Evolutionary conservation across 2,888 invertebrate species (phyloP).

Genomic region (Octodonta nipae): DNA sequence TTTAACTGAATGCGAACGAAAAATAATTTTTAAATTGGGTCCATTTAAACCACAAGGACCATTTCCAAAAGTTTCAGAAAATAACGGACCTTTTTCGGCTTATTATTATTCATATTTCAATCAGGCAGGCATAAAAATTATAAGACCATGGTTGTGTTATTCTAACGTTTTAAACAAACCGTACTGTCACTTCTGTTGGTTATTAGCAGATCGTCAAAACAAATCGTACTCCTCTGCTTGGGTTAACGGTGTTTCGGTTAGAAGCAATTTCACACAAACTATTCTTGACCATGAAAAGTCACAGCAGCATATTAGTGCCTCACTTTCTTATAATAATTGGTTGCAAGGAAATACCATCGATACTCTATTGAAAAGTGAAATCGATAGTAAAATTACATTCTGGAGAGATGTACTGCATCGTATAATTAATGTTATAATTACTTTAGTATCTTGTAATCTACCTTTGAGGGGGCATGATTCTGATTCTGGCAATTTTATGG

Average conservation of each 20-base stretch:
- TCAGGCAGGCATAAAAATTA: slow-evolving; percentile 6
- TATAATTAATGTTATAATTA: too few species aligned
- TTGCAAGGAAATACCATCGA: slow-evolving; percentile 4
- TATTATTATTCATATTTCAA: slow-evolving; percentile 7
- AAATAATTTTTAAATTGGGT: too few species aligned
- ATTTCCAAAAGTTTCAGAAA: slow-evolving; percentile 5
- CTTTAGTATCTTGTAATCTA: too few species aligned
- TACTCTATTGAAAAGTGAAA: slow-evolving; percentile 5
- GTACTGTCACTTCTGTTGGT: slow-evolving; percentile 5
- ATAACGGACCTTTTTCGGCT: slow-evolving; percentile 6
- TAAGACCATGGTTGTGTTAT: slow-evolving; percentile 5
- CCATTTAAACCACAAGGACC: slow-evolving; percentile 5
- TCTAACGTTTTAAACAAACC: slow-evolving; percentile 5
- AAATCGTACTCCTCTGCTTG: slow-evolving; percentile 5
- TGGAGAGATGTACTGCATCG: too few species aligned
- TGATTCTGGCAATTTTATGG: too few species aligned
- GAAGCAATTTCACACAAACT: slow-evolving; percentile 5
- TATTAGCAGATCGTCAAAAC: slow-evolving; percentile 6
- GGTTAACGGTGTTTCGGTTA: slow-evolving; percentile 5
- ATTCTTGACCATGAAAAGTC: slow-evolving; percentile 5
- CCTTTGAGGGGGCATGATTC: too few species aligned
- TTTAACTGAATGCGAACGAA: slow-evolving; percentile 3
- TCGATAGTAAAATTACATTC: slow-evolving; percentile 3
- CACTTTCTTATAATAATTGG: slow-evolving; percentile 4
- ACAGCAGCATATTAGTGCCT: slow-evolving; percentile 1